Base-by-base conservation (phyloP, 2,113 vertebrate genomes). In the Chlamydotis undulata region DNA sequence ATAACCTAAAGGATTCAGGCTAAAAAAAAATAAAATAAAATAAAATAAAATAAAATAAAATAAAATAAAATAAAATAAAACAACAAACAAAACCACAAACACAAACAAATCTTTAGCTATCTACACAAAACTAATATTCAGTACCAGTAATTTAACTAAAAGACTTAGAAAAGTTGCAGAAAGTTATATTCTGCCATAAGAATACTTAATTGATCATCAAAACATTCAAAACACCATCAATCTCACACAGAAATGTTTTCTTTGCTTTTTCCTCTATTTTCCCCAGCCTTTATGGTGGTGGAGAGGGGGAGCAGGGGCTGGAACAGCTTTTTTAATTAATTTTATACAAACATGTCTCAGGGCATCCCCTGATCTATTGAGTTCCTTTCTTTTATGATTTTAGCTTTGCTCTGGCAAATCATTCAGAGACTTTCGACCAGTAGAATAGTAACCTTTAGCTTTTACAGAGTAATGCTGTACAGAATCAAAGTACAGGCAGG, bases 391-490 rank as follows among this genome's bases (percentile, higher is more conserved):
- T 97, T 98, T 92, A 95, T 90, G 93, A 95, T 93, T 90, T 94
- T 79, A 84, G 59, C 75, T 87, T 90, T 94, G 56, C 77, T 96
- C 90, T 84, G 92, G 71, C 50, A 88, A 95, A 95, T 93, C 80
- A 95, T 95, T 90, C 63, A 55, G 85, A 81, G 83, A 67, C 60
- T 89, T 87, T 88, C 15, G n/a, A 93, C 53, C 69, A 78, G 56
- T 14, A 59, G 85, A 96, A 95, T 60, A 89, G 59, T 94, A 97
- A 96, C 95, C 97, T 98, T 97, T 97, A 70, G 70, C 82, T 96
- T 97, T 98, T 96, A 96, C 76, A 90, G 90, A 96, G 69, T 92
- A 95, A 82, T 81, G 55, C 13, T 64, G 49, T 75, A 97, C 57
- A 39, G 75, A 97, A 94, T 93, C 94, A 97, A 94, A 96, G 91